These are phyloP conservation scores for Rhizomys pruinosus DNA, from an alignment of 2,113 vertebrate species.

Conservation along the genomic window DNA sequence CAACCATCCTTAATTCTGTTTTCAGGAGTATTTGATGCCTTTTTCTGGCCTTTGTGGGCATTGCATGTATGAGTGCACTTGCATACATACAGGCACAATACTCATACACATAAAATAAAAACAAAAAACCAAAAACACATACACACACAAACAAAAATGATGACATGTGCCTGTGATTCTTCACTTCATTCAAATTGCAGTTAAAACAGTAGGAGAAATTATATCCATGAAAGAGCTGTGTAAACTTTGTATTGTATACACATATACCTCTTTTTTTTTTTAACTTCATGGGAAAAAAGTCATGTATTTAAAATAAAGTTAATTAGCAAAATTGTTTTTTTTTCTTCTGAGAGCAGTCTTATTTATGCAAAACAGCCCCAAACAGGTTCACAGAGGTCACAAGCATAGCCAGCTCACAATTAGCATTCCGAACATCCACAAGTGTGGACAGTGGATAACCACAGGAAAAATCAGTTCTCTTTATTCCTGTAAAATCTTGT, in stretches of 20 bases:
- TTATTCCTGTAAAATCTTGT: neutral
- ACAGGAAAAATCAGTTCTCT: neutral
- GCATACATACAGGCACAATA: too few species aligned
- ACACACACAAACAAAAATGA: neutral
- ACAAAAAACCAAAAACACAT: neutral
- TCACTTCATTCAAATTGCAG: neutral
- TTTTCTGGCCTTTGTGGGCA: too few species aligned
- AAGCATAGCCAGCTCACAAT: constrained; percentile 5
- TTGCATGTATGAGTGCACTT: too few species aligned
- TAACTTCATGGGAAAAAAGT: neutral
- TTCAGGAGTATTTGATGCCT: too few species aligned
- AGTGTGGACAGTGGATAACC: neutral
- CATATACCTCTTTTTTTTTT: neutral
- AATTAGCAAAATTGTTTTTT: constrained; percentile 53
- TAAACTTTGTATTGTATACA: neutral
- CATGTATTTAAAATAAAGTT: constrained; percentile 54
- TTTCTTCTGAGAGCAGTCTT: constrained; percentile 49
- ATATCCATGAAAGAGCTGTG: neutral
- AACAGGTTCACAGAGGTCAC: constrained; percentile 5
- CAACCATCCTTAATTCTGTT: too few species aligned
- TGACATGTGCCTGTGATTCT: neutral
- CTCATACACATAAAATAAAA: neutral
- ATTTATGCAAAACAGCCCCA: constrained; percentile 46
- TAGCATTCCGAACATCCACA: neutral
- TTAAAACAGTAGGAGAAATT: neutral